A percentile compares a stretch with the other conserved stretches of the same genome.
These are phyloP conservation scores for Pammene aurita DNA, from an alignment of 2,888 invertebrate genomes.

Conservation along the genomic window DNA sequence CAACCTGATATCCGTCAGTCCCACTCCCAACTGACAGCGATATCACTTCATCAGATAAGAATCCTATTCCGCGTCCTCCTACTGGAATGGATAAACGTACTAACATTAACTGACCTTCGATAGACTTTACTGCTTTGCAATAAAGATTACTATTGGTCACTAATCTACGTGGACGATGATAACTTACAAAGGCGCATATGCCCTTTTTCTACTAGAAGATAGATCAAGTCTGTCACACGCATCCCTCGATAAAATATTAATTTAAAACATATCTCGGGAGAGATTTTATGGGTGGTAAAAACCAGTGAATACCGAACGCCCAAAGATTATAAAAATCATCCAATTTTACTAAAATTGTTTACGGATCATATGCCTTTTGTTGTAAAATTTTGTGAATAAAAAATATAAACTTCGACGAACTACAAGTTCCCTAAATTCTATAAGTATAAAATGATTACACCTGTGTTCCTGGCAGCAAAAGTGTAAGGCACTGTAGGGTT, in stretches of 20 bases:
- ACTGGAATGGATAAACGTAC: neutral
- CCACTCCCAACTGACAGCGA: conserved; percentile 25
- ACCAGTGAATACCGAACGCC: conserved; percentile 23
- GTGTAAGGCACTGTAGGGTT: too few relatives aligned
- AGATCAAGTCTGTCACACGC: conserved; percentile 25
- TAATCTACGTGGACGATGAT: neutral
- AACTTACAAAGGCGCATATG: neutral
- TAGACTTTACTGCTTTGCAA: neutral
- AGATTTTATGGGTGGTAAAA: conserved; percentile 32
- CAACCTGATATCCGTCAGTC: conserved; percentile 16
- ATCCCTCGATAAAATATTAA: conserved; percentile 34
- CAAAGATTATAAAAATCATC: conserved; percentile 16
- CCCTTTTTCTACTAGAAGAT: neutral
- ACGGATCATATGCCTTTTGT: neutral
- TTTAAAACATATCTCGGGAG: conserved; percentile 24
- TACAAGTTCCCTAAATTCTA: too few relatives aligned
- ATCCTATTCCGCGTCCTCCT: conserved; percentile 20
- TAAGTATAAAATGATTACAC: too few relatives aligned
- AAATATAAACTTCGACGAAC: neutral
- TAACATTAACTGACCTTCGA: neutral
- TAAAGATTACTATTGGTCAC: neutral
- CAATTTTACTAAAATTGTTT: conserved; percentile 9
- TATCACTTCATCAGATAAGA: conserved; percentile 37
- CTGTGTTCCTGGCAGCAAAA: too few relatives aligned
- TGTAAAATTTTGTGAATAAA: neutral